These are phyloP conservation scores for Parochlus steinenii DNA, from an alignment of 2,888 invertebrate species.

Conservation along the genomic window DNA sequence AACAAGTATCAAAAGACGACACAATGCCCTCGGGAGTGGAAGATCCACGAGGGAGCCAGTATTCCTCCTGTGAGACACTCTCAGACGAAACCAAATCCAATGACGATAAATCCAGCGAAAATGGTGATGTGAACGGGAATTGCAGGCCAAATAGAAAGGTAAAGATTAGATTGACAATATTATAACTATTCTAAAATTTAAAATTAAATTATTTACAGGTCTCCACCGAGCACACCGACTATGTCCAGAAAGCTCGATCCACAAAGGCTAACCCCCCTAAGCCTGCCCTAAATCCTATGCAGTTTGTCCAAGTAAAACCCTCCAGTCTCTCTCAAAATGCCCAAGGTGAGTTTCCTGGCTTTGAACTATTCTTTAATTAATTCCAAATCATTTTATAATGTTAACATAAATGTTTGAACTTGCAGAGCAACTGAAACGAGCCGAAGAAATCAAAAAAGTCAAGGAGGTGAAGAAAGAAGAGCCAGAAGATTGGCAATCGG, in stretches of 20 bases:
- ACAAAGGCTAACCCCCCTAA: slow-evolving; percentile 62
- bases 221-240: slow-evolving; percentile 28
- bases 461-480: slow-evolving; percentile 67
- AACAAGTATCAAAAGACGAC: too few species aligned
- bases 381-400: too few species aligned
- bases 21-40: slow-evolving; percentile 1
- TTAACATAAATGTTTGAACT: too few species aligned
- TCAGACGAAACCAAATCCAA: slow-evolving; percentile 9
- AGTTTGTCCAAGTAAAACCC: slow-evolving; percentile 80
- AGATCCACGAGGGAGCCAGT: slow-evolving; percentile 8
- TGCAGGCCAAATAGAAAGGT: too few species aligned
- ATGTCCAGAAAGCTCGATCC: slow-evolving; percentile 35
- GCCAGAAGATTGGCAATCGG: slow-evolving; percentile 85
- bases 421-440: slow-evolving; percentile 71
- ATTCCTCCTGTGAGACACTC: slow-evolving; percentile 12
- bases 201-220: slow-evolving; percentile 19
- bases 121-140: slow-evolving; percentile 10
- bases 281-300: slow-evolving; percentile 72
- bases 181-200: neutral
- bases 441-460: slow-evolving; percentile 68
- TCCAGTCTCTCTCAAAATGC: slow-evolving; percentile 72
- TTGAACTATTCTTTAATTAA: too few species aligned
- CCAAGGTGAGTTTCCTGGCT: too few species aligned
- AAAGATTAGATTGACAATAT: neutral
- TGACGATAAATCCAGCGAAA: slow-evolving; percentile 7